phyloP scores from a whole-genome alignment of 2,113 vertebrate genomes.

The Willisornis vidua region DNA sequence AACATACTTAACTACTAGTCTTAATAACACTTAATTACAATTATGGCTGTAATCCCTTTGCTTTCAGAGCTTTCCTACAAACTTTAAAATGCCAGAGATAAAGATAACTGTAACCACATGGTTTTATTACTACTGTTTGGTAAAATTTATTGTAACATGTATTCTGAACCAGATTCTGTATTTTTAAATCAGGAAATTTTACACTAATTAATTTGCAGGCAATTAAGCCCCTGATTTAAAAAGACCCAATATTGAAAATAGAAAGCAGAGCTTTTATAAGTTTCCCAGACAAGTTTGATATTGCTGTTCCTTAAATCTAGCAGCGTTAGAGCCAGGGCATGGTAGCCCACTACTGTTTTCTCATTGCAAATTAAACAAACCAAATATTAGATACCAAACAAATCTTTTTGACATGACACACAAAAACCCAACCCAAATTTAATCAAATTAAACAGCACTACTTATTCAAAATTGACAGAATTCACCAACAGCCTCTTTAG shows the following conservation, averaged over 20 bases:
- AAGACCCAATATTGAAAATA: neutral
- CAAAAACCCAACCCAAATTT: neutral
- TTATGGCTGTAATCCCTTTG: neutral
- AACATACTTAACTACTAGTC: neutral
- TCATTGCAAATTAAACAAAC: neutral
- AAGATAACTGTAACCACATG: neutral
- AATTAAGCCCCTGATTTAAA: neutral
- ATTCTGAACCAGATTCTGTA: neutral
- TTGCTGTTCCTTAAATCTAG: neutral
- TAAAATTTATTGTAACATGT: neutral
- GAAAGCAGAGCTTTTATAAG: neutral
- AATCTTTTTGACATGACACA: neutral
- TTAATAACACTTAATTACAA: neutral
- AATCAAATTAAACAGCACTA: neutral
- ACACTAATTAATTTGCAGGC: neutral
- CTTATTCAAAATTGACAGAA: neutral
- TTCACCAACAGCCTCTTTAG: neutral
- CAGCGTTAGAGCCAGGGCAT: neutral
- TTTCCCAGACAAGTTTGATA: neutral
- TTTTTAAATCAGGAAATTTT: neutral
- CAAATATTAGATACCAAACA: neutral
- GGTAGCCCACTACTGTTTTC: neutral
- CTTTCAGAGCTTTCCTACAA: neutral
- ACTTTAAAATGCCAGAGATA: neutral
- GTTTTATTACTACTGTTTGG: neutral